These are phyloP conservation scores for Garra rufa DNA, from an alignment of 2,113 vertebrate species.

Conservation along the genomic window DNA sequence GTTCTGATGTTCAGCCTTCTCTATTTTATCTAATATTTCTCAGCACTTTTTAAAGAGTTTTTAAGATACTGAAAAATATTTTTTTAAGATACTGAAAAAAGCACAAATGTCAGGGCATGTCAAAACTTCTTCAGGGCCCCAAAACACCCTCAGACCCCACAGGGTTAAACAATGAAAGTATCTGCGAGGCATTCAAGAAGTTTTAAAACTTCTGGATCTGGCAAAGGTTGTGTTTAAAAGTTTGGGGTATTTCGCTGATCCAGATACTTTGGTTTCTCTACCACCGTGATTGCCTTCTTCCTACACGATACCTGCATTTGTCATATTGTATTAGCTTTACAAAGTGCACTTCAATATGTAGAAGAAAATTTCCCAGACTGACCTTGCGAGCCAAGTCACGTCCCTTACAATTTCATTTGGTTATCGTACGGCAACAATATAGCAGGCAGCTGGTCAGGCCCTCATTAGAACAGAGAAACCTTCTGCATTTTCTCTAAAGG, in stretches of 20 bases:
- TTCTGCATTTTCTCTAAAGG: slow-evolving; percentile 15
- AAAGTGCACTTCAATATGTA: background rate
- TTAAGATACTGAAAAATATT: too few species aligned
- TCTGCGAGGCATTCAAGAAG: background rate
- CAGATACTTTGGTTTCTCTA: background rate
- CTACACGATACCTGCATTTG: background rate
- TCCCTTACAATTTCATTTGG: slow-evolving; percentile 32
- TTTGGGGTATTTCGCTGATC: background rate
- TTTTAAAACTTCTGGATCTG: background rate
- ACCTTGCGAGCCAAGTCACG: slow-evolving; percentile 22
- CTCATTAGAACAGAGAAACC: slow-evolving; percentile 32
- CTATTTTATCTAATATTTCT: background rate
- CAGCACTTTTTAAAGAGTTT: too few species aligned
- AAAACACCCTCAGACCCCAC: too few species aligned
- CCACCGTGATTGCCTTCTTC: background rate
- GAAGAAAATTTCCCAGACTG: background rate
- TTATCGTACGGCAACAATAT: slow-evolving; percentile 1
- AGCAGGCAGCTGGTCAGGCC: background rate
- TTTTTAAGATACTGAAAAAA: too few species aligned
- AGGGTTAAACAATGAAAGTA: too few species aligned
- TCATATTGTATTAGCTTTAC: slow-evolving; percentile 1
- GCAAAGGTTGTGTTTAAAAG: background rate
- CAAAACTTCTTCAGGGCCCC: too few species aligned
- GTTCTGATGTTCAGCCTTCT: background rate
- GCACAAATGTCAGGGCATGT: too few species aligned